Base-by-base conservation (phyloP, 2,797 vertebrate genomes). In the Crax fasciolata region DNA sequence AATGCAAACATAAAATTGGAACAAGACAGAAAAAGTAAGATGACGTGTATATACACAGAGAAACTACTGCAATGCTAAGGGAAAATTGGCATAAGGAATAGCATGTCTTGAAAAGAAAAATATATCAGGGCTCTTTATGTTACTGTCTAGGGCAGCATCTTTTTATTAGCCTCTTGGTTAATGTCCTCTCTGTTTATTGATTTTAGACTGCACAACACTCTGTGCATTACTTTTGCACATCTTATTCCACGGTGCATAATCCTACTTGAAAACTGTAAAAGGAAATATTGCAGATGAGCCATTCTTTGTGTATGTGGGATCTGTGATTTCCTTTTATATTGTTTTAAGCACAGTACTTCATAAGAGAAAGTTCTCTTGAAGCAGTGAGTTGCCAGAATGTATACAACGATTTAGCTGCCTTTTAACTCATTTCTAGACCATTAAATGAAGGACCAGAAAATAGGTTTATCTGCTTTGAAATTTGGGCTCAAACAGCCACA, bases 1-100 rank as follows among this genome's bases (percentile, higher is more conserved):
- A 98, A 98, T 98, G 97, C 97, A 98, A 98, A 97, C 98, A 97
- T 97, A 97, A 97, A 98, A 96, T 90, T 94, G 95, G 91, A 98
- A 94, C 87, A 96, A 96, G 91, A 95, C 93, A 93, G 94, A 98
- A 96, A 94, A 98, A 97, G 93, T 94, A 94, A 96, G 93, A 95
- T 96, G 97, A 96, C 8, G 13, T 90, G 71, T 78, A 27, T 87
- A 88, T 84, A 96, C 82, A 25, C n/a, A 88, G 89, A 93, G 96
- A 96, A 97, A 86, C 65, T 93, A 89, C 83, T 95, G 48, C 54
- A 90, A 38, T 87, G 87, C 94, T 86, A 75, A 79, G 89, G 94
- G 94, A 93, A 97, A 97, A 93, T 30, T 90, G 94, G 65, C 74
- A 84, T 79, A 75, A 93, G 63, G 72, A 95, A 90, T 66, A 87